Evolutionary conservation across 2,888 invertebrate genomes (phyloP).

Genomic region (Chrysolina americana): DNA sequence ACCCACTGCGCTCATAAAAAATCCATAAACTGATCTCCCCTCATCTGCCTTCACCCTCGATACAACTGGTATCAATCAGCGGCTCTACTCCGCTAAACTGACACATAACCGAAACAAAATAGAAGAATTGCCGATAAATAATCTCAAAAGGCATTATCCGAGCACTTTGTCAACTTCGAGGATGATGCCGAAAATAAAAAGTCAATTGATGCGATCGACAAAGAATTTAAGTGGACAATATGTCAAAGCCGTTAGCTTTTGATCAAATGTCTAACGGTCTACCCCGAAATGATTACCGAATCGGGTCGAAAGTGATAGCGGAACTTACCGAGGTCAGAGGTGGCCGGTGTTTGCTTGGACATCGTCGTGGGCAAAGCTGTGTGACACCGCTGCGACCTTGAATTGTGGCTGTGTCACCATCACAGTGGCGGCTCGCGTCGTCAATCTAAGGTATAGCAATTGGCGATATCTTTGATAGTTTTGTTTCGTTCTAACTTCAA

Average conservation of each 20-base stretch:
- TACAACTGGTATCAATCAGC: slow-evolving; percentile 9
- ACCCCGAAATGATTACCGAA: slow-evolving; percentile 30
- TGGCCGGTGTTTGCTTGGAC: slow-evolving; percentile 44
- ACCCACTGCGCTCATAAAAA: background rate
- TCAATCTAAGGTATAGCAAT: background rate
- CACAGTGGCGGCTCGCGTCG: background rate
- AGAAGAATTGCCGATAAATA: slow-evolving; percentile 36
- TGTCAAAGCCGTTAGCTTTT: slow-evolving; percentile 53
- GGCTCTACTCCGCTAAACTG: background rate
- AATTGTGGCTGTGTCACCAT: slow-evolving; percentile 36
- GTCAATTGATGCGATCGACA: slow-evolving; percentile 52
- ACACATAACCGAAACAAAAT: slow-evolving; percentile 9
- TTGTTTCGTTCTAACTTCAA: no score
- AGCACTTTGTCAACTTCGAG: slow-evolving; percentile 41
- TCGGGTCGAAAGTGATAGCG: slow-evolving; percentile 46
- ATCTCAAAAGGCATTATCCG: slow-evolving; percentile 38
- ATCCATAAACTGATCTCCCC: slow-evolving; percentile 2
- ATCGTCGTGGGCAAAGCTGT: slow-evolving; percentile 44
- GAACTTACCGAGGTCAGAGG: slow-evolving; percentile 42
- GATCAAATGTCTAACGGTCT: slow-evolving; percentile 43
- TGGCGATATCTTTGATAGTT: no score
- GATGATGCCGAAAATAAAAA: slow-evolving; percentile 44
- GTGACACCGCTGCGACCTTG: slow-evolving; percentile 36
- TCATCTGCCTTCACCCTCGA: slow-evolving; percentile 9
- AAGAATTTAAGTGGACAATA: slow-evolving; percentile 56